These are phyloP conservation scores for Epinotia demarniana DNA, from an alignment of 2,888 invertebrate genomes.

Conservation along the genomic window DNA sequence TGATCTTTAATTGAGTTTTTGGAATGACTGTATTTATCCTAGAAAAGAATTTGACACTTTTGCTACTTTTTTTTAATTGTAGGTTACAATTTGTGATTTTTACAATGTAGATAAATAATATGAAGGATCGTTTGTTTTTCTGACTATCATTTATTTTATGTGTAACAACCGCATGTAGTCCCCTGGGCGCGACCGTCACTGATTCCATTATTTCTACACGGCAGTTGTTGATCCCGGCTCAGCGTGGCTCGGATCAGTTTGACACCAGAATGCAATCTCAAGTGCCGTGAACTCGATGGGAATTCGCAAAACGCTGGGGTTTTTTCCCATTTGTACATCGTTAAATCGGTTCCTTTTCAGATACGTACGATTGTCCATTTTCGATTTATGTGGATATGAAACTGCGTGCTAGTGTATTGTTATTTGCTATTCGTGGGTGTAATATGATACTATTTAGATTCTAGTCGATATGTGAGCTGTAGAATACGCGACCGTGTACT, in stretches of 20 bases:
- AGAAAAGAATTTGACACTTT: too few species aligned
- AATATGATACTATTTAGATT: too few species aligned
- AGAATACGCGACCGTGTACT: too few species aligned
- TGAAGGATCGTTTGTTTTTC: too few species aligned
- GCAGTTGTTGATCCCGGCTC: conserved; percentile 24
- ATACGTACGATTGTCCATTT: not conserved
- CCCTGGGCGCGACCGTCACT: conserved; percentile 10
- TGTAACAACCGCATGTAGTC: conserved; percentile 3
- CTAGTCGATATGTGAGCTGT: too few species aligned
- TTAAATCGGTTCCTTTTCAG: conserved; percentile 17
- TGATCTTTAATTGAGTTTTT: too few species aligned
- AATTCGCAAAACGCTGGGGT: conserved; percentile 25
- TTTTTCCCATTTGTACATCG: conserved; percentile 4
- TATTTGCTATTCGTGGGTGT: not conserved
- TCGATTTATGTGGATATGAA: not conserved
- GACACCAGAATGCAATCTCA: conserved; percentile 40
- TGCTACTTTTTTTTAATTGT: too few species aligned
- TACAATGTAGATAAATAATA: too few species aligned
- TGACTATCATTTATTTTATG: not conserved
- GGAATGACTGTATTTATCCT: not conserved
- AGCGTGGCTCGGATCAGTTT: conserved; percentile 24
- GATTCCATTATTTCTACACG: conserved; percentile 32
- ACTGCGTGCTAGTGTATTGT: not conserved
- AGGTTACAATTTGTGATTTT: too few species aligned
- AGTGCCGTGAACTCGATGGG: conserved; percentile 36